Evolutionary conservation across 2,797 vertebrate genomes (phyloP).

Genomic region (Characodon lateralis): DNA sequence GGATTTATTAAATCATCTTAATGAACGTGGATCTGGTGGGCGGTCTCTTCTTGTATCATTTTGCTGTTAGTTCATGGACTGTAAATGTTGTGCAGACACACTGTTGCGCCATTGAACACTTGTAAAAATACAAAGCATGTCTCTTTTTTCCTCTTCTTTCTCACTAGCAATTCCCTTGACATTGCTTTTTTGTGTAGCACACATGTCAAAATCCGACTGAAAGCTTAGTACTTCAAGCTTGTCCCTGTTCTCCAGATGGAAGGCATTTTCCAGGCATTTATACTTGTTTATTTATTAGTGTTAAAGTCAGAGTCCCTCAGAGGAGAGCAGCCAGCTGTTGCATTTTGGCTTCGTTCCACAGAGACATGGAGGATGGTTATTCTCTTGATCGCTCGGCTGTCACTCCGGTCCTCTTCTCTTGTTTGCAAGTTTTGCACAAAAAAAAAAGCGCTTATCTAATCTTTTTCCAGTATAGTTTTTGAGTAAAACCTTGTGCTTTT

Average conservation of each 20-base stretch:
- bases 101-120: constrained; percentile 37
- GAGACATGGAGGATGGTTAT: constrained; percentile 68
- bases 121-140: constrained; percentile 43
- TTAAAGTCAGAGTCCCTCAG: constrained; percentile 74
- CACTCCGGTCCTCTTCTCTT: constrained; percentile 41
- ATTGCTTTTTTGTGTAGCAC: constrained; percentile 52
- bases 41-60: constrained; percentile 34
- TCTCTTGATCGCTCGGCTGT: constrained; percentile 66
- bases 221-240: constrained; percentile 73
- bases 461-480: neutral
- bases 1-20: constrained; percentile 23
- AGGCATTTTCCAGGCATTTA: constrained; percentile 61
- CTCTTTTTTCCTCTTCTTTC: constrained; percentile 20
- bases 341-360: constrained; percentile 71
- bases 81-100: constrained; percentile 48
- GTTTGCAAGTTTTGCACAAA: constrained; percentile 36
- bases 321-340: constrained; percentile 81
- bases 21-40: constrained; percentile 23
- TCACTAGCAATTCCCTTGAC: constrained; percentile 61
- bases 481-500: neutral
- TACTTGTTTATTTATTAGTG: constrained; percentile 79
- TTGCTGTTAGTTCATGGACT: constrained; percentile 44
- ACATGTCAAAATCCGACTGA: constrained; percentile 66
- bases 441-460: constrained; percentile 28
- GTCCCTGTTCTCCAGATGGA: constrained; percentile 81